Conservation (phyloP, 23 tunicate species). For the Halocynthia aurantium region DNA sequence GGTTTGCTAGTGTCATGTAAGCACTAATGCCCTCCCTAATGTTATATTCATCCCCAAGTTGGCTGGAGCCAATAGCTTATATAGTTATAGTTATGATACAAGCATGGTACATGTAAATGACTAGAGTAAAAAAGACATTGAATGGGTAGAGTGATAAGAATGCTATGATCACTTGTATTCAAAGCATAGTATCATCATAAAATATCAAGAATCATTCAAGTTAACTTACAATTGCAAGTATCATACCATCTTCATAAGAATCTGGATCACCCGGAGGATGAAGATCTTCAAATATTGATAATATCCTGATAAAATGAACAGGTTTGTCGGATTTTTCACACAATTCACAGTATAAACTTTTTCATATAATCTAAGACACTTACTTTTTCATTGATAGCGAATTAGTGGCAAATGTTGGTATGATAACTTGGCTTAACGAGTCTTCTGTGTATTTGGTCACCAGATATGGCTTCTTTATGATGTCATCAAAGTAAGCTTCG, state of each 20-base stretch:
- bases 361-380: background rate
- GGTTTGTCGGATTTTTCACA: background rate
- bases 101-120: too few species aligned
- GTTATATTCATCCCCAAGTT: too few species aligned
- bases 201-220: background rate
- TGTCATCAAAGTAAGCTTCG: slow-evolving; percentile 9
- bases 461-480: slow-evolving; percentile 2
- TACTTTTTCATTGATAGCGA: slow-evolving; percentile 4
- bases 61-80: too few species aligned
- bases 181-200: too few species aligned
- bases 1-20: too few species aligned
- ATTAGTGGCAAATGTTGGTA: slow-evolving; percentile 5
- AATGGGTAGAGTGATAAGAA: too few species aligned
- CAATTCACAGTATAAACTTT: background rate
- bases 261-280: slow-evolving; percentile 28
- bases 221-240: slow-evolving; percentile 17
- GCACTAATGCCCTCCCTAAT: too few species aligned
- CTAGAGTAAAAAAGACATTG: too few species aligned
- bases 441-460: slow-evolving; percentile 20
- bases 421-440: slow-evolving; percentile 1
- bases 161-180: too few species aligned
- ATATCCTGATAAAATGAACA: background rate
- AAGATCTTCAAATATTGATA: slow-evolving; percentile 3
- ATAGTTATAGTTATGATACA: too few species aligned
- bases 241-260: slow-evolving; percentile 27